Evolutionary conservation across 2,888 invertebrate genomes (phyloP), one percentile per base, ranked within the genome.

Genomic region (Drosophila tanythrix): DNA sequence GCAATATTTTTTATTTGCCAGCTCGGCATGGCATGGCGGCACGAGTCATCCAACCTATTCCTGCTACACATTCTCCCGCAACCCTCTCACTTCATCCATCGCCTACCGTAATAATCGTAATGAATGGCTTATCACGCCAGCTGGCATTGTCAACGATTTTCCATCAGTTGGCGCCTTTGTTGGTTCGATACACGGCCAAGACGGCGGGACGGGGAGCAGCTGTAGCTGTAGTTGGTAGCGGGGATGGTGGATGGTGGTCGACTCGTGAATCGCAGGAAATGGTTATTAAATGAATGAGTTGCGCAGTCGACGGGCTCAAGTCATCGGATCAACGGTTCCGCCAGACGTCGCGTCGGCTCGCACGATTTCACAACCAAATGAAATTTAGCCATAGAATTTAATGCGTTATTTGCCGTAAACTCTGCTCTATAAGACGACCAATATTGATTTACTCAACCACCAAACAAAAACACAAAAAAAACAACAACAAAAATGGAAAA

Each of bases 51-150:
- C 50, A 66, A 72, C 76, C 74, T 67, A 73, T 64, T 67, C 51
- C 65, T 51, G 38, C 52, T 46, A 69, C 51, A 53, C 66, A 67
- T 38, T 63, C 63, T 29, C 40, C 46, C 65, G 53, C 46, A 65
- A 62, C 40, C n/a, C 43, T 10, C 43, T 33, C 46, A 46, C 46
- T 46, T 46, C 46, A 25, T 3, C 53, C 29, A 52, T 52, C 65
- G 29, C 55, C 64, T 60, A 31, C 74, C 64, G 75, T 88, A 89
- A 88, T 88, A 90, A 90, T 90, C 88, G 84, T 90, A 88, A 88
- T 90, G 90, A 88, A 90, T 88, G 88, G 87, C 87, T 87, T 90
- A 89, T 88, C 88, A 89, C 87, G 88, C 88, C 88, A 88, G 90
- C 89, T 88, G 88, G 87, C 90, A 82, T 84, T 88, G 88, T 88